These are phyloP conservation scores for Picathartes gymnocephalus DNA, from an alignment of 2,113 vertebrate genomes.

Conservation along the genomic window DNA sequence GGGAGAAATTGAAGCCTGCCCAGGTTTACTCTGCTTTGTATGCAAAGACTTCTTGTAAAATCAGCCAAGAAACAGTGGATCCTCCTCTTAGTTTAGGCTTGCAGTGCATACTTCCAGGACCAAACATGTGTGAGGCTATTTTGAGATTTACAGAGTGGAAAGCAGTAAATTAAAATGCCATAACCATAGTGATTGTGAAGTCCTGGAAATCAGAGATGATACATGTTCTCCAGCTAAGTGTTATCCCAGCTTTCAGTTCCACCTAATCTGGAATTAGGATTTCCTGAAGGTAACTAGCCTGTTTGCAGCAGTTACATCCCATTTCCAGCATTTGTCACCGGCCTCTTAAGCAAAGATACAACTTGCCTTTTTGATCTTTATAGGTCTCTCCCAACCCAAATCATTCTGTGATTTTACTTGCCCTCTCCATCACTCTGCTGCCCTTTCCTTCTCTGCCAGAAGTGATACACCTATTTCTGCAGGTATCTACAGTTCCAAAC, in stretches of 20 bases:
- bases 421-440: background rate
- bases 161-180: background rate
- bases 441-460: background rate
- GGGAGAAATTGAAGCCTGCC: background rate
- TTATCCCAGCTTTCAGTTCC: background rate
- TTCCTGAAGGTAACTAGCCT: background rate
- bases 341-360: background rate
- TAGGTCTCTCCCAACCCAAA: background rate
- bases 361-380: background rate
- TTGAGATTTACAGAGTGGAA: background rate
- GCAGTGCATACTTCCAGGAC: background rate
- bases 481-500: background rate
- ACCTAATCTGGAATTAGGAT: background rate
- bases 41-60: background rate
- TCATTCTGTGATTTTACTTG: background rate
- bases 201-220: background rate
- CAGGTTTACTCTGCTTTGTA: background rate
- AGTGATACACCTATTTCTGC: background rate
- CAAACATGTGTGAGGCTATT: background rate
- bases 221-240: background rate
- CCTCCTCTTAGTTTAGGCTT: background rate
- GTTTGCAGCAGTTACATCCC: background rate
- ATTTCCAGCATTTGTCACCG: background rate
- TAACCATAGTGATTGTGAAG: background rate
- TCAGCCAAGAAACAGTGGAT: background rate